Evolutionary conservation across 2,113 vertebrate genomes (phyloP).

Genomic region (Bettongia penicillata): DNA sequence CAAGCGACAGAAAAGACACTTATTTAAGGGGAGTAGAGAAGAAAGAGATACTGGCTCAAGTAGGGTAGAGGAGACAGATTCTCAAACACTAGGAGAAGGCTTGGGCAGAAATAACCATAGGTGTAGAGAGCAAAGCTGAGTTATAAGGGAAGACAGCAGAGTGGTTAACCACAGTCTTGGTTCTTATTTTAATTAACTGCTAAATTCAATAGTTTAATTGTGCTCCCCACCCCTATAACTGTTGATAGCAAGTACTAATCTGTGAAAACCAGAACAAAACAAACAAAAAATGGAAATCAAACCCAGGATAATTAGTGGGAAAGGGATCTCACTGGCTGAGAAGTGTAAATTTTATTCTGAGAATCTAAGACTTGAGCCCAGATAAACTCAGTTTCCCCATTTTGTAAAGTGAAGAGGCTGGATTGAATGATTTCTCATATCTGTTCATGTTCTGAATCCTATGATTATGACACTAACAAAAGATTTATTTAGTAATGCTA

Average conservation of each 20-base stretch:
- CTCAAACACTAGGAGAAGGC: background rate
- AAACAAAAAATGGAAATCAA: background rate
- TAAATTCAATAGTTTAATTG: background rate
- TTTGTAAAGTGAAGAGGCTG: background rate
- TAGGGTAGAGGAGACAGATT: background rate
- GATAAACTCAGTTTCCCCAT: background rate
- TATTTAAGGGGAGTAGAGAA: background rate
- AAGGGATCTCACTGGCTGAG: background rate
- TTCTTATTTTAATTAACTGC: background rate
- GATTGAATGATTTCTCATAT: background rate
- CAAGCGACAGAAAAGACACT: background rate
- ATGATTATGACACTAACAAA: background rate
- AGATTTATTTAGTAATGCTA: background rate
- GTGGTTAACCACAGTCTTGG: background rate
- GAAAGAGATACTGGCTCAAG: background rate
- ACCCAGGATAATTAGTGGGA: background rate
- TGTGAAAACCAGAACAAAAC: background rate
- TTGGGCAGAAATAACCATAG: background rate
- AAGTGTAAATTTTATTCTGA: background rate
- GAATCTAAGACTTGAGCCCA: background rate
- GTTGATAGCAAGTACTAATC: constrained; percentile 22
- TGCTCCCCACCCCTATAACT: background rate
- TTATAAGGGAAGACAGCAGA: background rate
- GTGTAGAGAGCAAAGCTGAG: background rate
- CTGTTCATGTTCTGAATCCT: background rate